Percentiles rank a stretch among this genome's conserved stretches.
Evolutionary conservation across 1,140 invertebrate species (phyloP).

Genomic region (Semibalanus balanoides): DNA sequence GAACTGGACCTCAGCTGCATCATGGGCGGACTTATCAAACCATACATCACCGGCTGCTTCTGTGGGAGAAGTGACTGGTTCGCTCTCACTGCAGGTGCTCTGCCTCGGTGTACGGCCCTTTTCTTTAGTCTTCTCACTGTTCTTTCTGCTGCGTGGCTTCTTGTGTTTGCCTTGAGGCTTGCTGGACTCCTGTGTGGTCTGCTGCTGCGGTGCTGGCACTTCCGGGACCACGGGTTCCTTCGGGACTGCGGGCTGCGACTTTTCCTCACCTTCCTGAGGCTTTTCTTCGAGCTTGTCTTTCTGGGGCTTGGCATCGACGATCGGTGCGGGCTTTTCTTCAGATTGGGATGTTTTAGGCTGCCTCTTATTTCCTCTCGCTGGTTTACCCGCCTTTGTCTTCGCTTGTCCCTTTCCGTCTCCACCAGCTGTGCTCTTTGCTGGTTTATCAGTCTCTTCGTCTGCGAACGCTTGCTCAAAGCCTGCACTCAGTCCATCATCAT

Average conservation of each 20-base stretch:
- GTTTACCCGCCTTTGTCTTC: neutral
- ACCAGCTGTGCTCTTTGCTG: neutral
- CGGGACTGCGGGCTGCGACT: too few relatives aligned
- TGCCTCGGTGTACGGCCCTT: too few relatives aligned
- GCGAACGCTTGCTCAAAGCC: neutral
- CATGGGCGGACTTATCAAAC: too few relatives aligned
- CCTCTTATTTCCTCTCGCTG: neutral
- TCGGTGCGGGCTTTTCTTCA: neutral
- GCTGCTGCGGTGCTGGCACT: neutral
- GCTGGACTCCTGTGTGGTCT: neutral
- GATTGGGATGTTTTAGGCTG: neutral
- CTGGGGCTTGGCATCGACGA: neutral
- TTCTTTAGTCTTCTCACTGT: too few relatives aligned
- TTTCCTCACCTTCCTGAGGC: too few relatives aligned
- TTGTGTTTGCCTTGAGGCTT: too few relatives aligned
- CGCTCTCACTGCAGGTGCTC: too few relatives aligned
- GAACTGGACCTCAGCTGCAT: too few relatives aligned
- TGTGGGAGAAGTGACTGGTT: too few relatives aligned
- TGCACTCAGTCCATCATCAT: neutral
- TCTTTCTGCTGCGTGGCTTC: too few relatives aligned
- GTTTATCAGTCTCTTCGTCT: neutral
- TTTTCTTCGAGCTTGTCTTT: neutral
- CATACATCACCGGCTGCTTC: too few relatives aligned
- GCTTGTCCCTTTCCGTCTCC: neutral
- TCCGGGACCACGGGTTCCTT: too few relatives aligned